Conservation (phyloP, 1,140 invertebrate genomes). For the Melitaea cinxia region DNA sequence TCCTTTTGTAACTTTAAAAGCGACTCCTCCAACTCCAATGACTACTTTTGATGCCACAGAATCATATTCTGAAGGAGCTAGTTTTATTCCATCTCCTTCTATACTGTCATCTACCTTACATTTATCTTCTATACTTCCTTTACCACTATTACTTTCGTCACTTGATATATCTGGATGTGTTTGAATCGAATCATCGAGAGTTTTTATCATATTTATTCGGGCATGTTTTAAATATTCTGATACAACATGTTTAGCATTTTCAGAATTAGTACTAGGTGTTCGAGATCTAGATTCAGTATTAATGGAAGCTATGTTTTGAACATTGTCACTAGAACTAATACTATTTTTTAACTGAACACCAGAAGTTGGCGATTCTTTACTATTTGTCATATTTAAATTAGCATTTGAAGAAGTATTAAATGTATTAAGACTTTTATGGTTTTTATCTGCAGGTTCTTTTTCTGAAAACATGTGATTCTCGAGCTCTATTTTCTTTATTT, state of each 20-base stretch:
- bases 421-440: constrained; percentile 21
- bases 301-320: constrained; percentile 17
- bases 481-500: constrained; percentile 64
- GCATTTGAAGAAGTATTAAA: constrained; percentile 21
- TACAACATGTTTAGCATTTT: constrained; percentile 83
- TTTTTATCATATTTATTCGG: constrained; percentile 81
- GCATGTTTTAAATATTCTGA: constrained; percentile 84
- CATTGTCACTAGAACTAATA: constrained; percentile 41
- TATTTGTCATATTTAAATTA: constrained; percentile 19
- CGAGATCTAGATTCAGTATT: constrained; percentile 43
- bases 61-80: constrained; percentile 62
- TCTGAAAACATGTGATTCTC: constrained; percentile 54
- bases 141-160: constrained; percentile 61
- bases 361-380: constrained; percentile 29
- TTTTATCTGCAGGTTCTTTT: constrained; percentile 34
- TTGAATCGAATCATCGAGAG: constrained; percentile 58
- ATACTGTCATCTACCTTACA: constrained; percentile 54
- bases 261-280: constrained; percentile 58
- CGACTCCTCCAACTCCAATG: constrained; percentile 77
- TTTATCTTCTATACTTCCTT: constrained; percentile 55
- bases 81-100: constrained; percentile 58
- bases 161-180: constrained; percentile 54
- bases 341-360: constrained; percentile 9
- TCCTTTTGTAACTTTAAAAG: constrained; percentile 75
- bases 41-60: constrained; percentile 79